Percentiles rank a stretch among this genome's conserved stretches.
Evolutionary conservation across 2,797 vertebrate genomes (phyloP).

Genomic region (Lacerta bilineata): DNA sequence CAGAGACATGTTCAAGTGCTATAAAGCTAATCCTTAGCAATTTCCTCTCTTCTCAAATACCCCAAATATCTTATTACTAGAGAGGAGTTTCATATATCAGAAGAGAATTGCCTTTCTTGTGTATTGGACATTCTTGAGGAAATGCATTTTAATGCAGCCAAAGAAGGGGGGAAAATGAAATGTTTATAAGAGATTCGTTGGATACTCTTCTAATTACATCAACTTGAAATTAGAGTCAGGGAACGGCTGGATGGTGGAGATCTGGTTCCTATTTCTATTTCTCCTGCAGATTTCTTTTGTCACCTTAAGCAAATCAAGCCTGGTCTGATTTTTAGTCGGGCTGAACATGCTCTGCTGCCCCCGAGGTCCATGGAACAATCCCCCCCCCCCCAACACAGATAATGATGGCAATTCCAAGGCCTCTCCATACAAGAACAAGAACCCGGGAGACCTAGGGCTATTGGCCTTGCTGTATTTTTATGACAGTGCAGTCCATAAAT

Average conservation of each 20-base stretch:
- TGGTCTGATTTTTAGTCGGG: background rate
- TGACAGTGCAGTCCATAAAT: too few relatives aligned
- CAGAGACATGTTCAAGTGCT: slow-evolving; percentile 75
- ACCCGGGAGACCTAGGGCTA: background rate
- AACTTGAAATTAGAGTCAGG: slow-evolving; percentile 37
- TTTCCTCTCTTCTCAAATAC: slow-evolving; percentile 83
- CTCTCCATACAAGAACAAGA: slow-evolving; percentile 53
- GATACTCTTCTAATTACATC: slow-evolving; percentile 46
- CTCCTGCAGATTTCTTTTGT: slow-evolving; percentile 34
- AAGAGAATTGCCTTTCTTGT: slow-evolving; percentile 59
- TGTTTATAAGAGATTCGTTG: slow-evolving; percentile 47
- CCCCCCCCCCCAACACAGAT: too few relatives aligned
- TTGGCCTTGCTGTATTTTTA: too few relatives aligned
- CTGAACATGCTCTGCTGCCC: background rate
- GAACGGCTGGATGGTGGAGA: slow-evolving; percentile 20
- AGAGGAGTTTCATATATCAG: slow-evolving; percentile 78
- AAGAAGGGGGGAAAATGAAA: slow-evolving; percentile 13
- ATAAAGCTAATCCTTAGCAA: slow-evolving; percentile 83
- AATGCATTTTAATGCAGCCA: slow-evolving; percentile 54
- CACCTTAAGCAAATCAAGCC: slow-evolving; percentile 20
- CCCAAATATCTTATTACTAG: slow-evolving; percentile 78
- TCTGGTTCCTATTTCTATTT: slow-evolving; percentile 21
- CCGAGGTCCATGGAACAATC: background rate
- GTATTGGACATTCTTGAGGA: slow-evolving; percentile 62
- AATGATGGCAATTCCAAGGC: slow-evolving; percentile 63